Conservation (phyloP, 2,888 invertebrate species). For the Trypoxylon attenuatum region DNA sequence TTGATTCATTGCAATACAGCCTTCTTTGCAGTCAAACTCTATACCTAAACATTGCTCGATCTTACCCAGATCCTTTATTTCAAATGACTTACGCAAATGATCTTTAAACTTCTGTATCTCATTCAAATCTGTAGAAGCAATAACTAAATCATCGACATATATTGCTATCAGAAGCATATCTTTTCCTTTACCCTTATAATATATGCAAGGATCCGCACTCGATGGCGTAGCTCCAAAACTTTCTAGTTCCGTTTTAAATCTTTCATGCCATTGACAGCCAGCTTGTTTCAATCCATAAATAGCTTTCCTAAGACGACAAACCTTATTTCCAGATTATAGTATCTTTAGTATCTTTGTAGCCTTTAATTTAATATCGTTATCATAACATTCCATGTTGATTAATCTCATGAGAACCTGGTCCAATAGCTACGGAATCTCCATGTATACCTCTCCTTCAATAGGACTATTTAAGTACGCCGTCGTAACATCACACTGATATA, state of each 20-base stretch:
- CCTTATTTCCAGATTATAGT: too few relatives aligned
- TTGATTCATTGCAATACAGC: not conserved
- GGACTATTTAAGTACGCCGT: too few relatives aligned
- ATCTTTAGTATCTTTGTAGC: too few relatives aligned
- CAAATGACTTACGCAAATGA: not conserved
- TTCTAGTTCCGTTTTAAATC: not conserved
- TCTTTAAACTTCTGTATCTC: not conserved
- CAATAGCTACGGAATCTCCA: too few relatives aligned
- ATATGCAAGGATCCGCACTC: constrained; percentile 1
- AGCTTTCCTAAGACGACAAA: too few relatives aligned
- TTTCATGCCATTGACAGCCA: constrained; percentile 1
- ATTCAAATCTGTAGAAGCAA: too few relatives aligned
- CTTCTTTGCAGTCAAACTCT: not conserved
- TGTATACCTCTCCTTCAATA: too few relatives aligned
- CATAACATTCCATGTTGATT: too few relatives aligned
- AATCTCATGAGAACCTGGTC: too few relatives aligned
- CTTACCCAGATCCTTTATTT: not conserved
- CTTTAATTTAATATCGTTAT: too few relatives aligned
- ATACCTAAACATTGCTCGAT: not conserved
- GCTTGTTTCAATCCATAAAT: not conserved
- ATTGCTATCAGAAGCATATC: not conserved
- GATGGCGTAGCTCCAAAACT: not conserved
- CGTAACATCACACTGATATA: too few relatives aligned
- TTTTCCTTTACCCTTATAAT: constrained; percentile 4
- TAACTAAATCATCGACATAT: too few relatives aligned